Conservation (phyloP, 2,888 invertebrate species). For the Stenolophus ochropezus region DNA sequence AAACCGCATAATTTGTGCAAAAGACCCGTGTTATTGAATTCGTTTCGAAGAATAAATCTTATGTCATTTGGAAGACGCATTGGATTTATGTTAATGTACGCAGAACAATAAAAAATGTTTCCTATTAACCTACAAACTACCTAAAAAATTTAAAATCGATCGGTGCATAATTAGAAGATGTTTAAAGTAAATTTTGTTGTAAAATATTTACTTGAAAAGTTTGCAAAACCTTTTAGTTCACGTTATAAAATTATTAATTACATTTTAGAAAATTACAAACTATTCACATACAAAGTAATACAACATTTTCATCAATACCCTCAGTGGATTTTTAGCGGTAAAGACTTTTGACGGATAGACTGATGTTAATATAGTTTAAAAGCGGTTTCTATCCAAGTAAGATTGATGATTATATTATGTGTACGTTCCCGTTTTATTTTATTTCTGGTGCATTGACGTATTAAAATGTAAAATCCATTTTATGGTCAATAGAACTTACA, state of each 20-base stretch:
- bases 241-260: neutral
- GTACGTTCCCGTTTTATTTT: neutral
- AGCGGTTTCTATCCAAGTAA: neutral
- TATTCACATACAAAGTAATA: neutral
- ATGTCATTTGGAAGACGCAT: slow-evolving; percentile 11
- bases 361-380: neutral
- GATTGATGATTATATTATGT: neutral
- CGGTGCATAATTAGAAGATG: too few species aligned
- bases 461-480: neutral
- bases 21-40: slow-evolving; percentile 48
- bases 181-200: too few species aligned
- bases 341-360: neutral
- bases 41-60: slow-evolving; percentile 47
- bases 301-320: neutral
- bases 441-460: neutral
- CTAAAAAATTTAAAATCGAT: too few species aligned
- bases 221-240: neutral
- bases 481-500: neutral
- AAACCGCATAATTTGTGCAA: slow-evolving; percentile 48
- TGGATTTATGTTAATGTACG: slow-evolving; percentile 33
- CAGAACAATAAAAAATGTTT: slow-evolving; percentile 29
- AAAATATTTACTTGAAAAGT: too few species aligned
- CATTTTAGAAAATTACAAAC: neutral
- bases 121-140: slow-evolving; percentile 22
- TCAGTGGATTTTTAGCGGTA: neutral